Evolutionary conservation across 2,888 invertebrate genomes (phyloP).

Genomic region (Lissonota sp.): DNA sequence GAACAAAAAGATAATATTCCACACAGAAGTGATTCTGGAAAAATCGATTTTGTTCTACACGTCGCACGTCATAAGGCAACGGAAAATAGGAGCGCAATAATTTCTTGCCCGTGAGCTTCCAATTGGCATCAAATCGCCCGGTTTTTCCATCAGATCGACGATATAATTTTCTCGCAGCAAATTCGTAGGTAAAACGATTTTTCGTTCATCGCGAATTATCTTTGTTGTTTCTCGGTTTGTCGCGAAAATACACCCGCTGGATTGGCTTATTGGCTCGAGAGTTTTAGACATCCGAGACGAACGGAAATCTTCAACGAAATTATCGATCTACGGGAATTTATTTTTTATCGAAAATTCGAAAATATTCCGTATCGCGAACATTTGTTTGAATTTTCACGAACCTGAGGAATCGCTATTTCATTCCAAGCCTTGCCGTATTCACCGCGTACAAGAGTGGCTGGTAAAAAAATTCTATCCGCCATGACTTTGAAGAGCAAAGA

Average conservation of each 20-base stretch:
- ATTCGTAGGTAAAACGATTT: slow-evolving; percentile 83
- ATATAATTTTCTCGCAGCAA: slow-evolving; percentile 87
- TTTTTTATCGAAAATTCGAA: neutral
- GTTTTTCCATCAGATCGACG: slow-evolving; percentile 86
- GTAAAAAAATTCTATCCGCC: slow-evolving; percentile 87
- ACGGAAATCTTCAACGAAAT: neutral
- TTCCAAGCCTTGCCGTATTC: slow-evolving; percentile 87
- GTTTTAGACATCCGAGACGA: neutral
- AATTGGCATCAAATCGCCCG: slow-evolving; percentile 84
- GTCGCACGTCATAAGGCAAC: slow-evolving; percentile 43
- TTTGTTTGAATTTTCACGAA: slow-evolving; percentile 54
- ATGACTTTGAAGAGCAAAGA: slow-evolving; percentile 88
- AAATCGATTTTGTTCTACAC: neutral
- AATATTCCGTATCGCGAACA: neutral
- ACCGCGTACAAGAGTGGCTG: slow-evolving; percentile 86
- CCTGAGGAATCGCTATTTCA: slow-evolving; percentile 86
- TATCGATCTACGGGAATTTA: slow-evolving; percentile 28
- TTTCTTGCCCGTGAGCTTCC: slow-evolving; percentile 81
- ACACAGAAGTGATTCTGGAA: too few relatives aligned
- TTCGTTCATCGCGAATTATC: slow-evolving; percentile 27
- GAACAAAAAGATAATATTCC: neutral
- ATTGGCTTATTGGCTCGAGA: neutral
- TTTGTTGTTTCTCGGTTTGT: neutral
- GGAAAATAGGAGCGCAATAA: slow-evolving; percentile 75
- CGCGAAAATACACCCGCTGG: slow-evolving; percentile 25